Evolutionary conservation across 2,113 vertebrate genomes (phyloP), one percentile per base, ranked within the genome.

Genomic region (Amblyornis subalaris): DNA sequence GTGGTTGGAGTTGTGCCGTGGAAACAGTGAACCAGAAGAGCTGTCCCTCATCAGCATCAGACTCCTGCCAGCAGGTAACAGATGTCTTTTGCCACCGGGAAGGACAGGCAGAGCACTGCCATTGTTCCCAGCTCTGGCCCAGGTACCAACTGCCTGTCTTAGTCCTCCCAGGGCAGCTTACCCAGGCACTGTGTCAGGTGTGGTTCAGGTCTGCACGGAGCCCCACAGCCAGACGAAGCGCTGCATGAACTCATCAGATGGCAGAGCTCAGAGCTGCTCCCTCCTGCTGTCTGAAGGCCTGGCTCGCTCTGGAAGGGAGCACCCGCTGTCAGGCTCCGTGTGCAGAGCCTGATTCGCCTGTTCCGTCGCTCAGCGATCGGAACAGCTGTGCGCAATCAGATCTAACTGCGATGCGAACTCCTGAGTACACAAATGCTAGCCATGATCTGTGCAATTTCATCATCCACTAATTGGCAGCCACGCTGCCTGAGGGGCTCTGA

Each of bases 321-420:
- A 22, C 58, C 40, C 2, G 0, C 72, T 1, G 5, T 28, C 69
- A 23, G 69, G 45, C n/a, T 90, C 69, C 80, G 58, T 94, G 83
- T 29, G 60, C 72, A 77, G 29, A 84, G 64, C 26, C 84, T 44
- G 45, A 38, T 72, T 69, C 23, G 6, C 61, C 71, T 55, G 28
- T 85, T 53, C 29, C 5, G 6, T 42, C 60, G 38, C 80, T 35
- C 44, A 77, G 76, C 1, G 0, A 9, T 44, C 3, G 28, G 45
- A 96, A 31, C 85, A 89, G 60, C 85, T 94, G 94, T 62, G 64
- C 23, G 93, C 81, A 91, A 4, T 89, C 84, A 74, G 19, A 36
- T 58, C 90, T 74, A 60, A 62, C 85, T 93, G 81, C 6, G 2
- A 51, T 16, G 40, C 24, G 75, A 90, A 44, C 80, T 79, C 67